Evolutionary conservation across 2,113 vertebrate genomes (phyloP).

Genomic region (Ginglymostoma cirratum): DNA sequence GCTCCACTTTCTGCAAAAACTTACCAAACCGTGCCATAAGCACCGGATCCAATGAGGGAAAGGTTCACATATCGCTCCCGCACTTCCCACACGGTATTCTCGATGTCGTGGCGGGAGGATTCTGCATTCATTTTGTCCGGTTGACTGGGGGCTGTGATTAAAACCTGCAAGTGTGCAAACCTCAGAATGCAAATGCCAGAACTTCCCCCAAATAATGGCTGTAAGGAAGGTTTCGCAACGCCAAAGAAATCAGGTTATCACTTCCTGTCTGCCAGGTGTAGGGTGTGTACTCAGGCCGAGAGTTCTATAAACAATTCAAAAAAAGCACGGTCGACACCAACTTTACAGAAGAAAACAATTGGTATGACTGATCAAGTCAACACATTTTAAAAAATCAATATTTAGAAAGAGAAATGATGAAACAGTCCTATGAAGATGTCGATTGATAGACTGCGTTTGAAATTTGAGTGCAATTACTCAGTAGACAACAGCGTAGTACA

Average conservation of each 20-base stretch:
- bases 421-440: not conserved
- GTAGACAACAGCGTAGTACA: not conserved
- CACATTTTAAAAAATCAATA: not conserved
- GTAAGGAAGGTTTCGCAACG: not conserved
- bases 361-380: not conserved
- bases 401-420: not conserved
- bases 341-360: not conserved
- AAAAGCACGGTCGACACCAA: not conserved
- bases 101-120: constrained; percentile 80
- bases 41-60: constrained; percentile 79
- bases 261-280: not conserved
- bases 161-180: not conserved
- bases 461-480: not conserved
- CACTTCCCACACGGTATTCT: constrained; percentile 88
- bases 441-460: not conserved
- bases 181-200: not conserved
- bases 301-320: too few relatives aligned
- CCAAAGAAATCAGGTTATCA: not conserved
- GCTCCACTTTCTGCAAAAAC: constrained; percentile 43
- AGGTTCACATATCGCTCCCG: constrained; percentile 71
- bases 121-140: not conserved
- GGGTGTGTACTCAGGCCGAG: not conserved
- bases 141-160: not conserved
- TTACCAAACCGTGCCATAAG: constrained; percentile 91
- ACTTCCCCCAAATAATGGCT: not conserved